Percentiles rank a stretch among this genome's conserved stretches.
These are phyloP conservation scores for Anolis sagrei DNA, from an alignment of 2,113 vertebrate genomes.

Conservation along the genomic window DNA sequence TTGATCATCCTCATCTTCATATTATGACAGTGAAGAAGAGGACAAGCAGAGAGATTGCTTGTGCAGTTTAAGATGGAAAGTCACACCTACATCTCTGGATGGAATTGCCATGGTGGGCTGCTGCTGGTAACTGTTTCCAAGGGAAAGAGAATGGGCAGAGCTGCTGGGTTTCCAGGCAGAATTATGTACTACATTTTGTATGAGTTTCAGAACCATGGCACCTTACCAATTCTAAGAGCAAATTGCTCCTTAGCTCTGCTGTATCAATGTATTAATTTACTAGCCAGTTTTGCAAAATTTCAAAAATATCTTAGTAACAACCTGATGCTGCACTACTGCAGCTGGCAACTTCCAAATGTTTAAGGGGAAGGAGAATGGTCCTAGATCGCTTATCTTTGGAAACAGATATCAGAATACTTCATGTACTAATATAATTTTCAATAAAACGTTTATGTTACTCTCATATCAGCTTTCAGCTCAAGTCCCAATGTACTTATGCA, in stretches of 20 bases:
- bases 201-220: slow-evolving; percentile 43
- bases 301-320: slow-evolving; percentile 43
- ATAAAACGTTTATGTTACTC: slow-evolving; percentile 76
- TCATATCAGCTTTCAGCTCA: background rate
- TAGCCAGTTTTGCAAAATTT: slow-evolving; percentile 32
- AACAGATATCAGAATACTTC: slow-evolving; percentile 67
- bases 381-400: slow-evolving; percentile 62
- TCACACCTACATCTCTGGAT: background rate
- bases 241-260: background rate
- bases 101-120: background rate
- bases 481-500: background rate
- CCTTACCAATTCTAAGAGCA: background rate
- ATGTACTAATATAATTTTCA: slow-evolving; percentile 74
- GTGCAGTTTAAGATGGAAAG: background rate
- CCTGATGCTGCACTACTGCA: rapidly evolving
- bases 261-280: slow-evolving; percentile 20
- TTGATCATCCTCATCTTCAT: background rate
- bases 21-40: background rate
- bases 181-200: slow-evolving; percentile 42
- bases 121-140: background rate
- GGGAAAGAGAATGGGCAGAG: slow-evolving; percentile 28
- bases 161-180: slow-evolving; percentile 49
- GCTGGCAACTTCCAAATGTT: slow-evolving; percentile 40
- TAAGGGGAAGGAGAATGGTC: slow-evolving; percentile 53
- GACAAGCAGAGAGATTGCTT: background rate